phyloP scores from a whole-genome alignment of 1,140 invertebrate genomes.

The Drosophila setifemur region DNA sequence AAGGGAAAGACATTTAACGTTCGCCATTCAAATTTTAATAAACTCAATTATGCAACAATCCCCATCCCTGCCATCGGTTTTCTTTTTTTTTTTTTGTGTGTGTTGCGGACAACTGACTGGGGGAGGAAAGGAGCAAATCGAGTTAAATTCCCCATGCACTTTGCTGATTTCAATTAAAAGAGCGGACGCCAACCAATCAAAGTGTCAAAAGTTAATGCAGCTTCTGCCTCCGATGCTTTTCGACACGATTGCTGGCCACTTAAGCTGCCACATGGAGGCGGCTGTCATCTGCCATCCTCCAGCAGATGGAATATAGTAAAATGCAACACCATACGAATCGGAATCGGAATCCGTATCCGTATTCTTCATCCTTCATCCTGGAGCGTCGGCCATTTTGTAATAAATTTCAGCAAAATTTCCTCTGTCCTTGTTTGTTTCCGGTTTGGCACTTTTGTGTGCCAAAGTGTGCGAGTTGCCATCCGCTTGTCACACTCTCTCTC shows the following conservation, averaged over 20 bases:
- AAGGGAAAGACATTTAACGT: conserved; percentile 67
- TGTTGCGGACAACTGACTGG: too few relatives aligned
- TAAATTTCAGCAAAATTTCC: conserved; percentile 64
- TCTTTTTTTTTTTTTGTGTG: background rate
- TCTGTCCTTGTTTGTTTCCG: conserved; percentile 49
- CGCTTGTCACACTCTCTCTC: conserved; percentile 61
- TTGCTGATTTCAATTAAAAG: conserved; percentile 42
- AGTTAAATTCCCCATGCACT: conserved; percentile 15
- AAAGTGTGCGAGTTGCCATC: conserved; percentile 56
- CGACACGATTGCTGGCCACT: conserved; percentile 50
- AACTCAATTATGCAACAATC: conserved; percentile 63
- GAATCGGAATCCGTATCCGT: too few relatives aligned
- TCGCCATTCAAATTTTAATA: conserved; percentile 60
- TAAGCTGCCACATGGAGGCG: conserved; percentile 51
- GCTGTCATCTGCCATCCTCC: too few relatives aligned
- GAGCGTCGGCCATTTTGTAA: conserved; percentile 53
- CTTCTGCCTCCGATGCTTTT: conserved; percentile 37
- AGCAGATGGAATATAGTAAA: conserved; percentile 50
- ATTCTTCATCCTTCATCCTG: conserved; percentile 2
- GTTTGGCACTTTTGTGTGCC: conserved; percentile 68
- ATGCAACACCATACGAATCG: conserved; percentile 8
- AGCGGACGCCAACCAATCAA: conserved; percentile 54
- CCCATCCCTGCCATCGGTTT: conserved; percentile 4
- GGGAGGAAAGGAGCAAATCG: background rate
- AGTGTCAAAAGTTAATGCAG: conserved; percentile 73